These are phyloP conservation scores for Rhyacophila evoluta DNA, from an alignment of 2,888 invertebrate species.

Conservation along the genomic window DNA sequence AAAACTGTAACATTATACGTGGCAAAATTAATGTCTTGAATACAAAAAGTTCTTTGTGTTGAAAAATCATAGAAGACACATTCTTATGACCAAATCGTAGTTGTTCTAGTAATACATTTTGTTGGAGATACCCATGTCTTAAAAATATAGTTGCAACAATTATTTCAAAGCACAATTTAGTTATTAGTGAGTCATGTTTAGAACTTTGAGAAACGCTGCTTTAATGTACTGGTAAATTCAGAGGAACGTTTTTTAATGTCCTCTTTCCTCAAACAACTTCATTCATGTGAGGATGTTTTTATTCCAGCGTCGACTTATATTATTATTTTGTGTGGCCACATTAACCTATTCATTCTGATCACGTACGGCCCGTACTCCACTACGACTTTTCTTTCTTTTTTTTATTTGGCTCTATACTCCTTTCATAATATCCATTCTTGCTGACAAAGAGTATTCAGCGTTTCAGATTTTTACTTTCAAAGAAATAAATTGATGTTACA, in stretches of 20 bases:
- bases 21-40: too few relatives aligned
- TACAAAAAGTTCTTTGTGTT: too few relatives aligned
- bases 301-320: not conserved
- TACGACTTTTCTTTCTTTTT: constrained; percentile 39
- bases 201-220: not conserved
- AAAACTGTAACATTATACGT: too few relatives aligned
- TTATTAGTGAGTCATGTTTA: too few relatives aligned
- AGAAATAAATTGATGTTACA: not conserved
- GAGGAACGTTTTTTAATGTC: constrained; percentile 3
- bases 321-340: constrained; percentile 34
- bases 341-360: constrained; percentile 50
- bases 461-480: constrained; percentile 13
- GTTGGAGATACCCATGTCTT: too few relatives aligned
- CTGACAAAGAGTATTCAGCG: constrained; percentile 43
- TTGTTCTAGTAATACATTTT: too few relatives aligned
- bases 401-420: constrained; percentile 36
- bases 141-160: too few relatives aligned
- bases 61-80: too few relatives aligned
- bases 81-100: too few relatives aligned
- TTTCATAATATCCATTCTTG: constrained; percentile 41
- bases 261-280: constrained; percentile 2
- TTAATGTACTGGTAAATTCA: constrained; percentile 1
- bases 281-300: constrained; percentile 28
- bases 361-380: constrained; percentile 32
- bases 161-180: too few relatives aligned